A percentile compares a stretch with the other conserved stretches of the same genome.
phyloP scores from a whole-genome alignment of 1,140 invertebrate genomes.

The Octopus sinensis region DNA sequence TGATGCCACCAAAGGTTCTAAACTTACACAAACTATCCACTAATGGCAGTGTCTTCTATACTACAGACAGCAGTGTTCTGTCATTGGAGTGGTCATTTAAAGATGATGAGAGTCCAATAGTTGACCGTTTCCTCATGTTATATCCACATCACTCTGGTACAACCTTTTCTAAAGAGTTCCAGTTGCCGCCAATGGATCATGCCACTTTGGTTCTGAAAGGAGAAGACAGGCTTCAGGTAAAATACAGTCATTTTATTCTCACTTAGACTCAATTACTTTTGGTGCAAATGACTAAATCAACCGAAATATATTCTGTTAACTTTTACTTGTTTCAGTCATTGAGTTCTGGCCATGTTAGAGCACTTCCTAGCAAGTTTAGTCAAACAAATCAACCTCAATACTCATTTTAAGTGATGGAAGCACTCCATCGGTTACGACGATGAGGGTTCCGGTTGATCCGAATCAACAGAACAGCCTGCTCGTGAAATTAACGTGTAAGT shows the following conservation, averaged over 20 bases:
- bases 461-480: no score
- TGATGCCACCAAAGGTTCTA: conserved; percentile 17
- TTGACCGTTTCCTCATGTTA: conserved; percentile 24
- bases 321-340: no score
- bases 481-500: no score
- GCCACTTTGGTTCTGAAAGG: conserved; percentile 18
- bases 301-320: no score
- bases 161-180: conserved; percentile 14
- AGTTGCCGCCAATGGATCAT: conserved; percentile 19
- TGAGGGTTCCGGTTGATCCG: no score
- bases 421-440: no score
- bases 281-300: no score
- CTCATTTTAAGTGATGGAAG: no score
- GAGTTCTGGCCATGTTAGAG: no score
- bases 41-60: not conserved
- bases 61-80: conserved; percentile 29
- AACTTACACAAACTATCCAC: not conserved
- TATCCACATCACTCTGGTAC: conserved; percentile 29
- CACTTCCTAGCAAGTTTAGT: no score
- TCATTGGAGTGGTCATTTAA: conserved; percentile 31
- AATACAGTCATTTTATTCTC: not conserved
- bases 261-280: no score
- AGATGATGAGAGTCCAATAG: conserved; percentile 36
- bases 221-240: not conserved
- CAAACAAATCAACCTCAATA: no score